phyloP scores from a whole-genome alignment of 2,113 vertebrate genomes.

The Pangasianodon gigas region DNA sequence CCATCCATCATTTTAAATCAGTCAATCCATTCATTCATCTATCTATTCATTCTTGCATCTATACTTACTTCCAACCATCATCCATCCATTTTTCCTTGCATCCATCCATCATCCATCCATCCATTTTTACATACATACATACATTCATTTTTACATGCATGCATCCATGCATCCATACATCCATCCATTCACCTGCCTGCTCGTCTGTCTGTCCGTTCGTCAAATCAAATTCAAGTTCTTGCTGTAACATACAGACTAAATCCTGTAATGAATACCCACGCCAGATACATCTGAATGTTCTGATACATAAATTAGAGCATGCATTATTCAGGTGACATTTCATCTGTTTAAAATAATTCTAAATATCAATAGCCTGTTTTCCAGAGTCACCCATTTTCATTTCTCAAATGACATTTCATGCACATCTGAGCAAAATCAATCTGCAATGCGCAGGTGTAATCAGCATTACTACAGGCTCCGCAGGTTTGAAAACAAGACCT shows the following conservation, averaged over 20 bases:
- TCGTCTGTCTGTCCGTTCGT: background rate
- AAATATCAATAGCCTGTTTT: background rate
- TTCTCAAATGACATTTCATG: background rate
- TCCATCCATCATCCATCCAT: background rate
- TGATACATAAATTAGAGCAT: background rate
- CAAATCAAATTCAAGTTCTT: background rate
- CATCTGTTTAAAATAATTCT: background rate
- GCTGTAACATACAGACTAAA: background rate
- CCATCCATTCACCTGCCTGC: background rate
- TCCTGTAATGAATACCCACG: background rate
- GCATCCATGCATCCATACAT: background rate
- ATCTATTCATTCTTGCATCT: background rate
- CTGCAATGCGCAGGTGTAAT: background rate
- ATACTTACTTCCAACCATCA: background rate
- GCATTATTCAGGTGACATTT: background rate
- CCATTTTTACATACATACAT: background rate
- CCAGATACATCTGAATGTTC: background rate
- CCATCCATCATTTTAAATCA: background rate
- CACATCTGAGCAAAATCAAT: background rate
- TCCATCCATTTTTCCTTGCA: background rate
- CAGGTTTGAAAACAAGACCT: constrained; percentile 32
- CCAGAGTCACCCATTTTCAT: constrained; percentile 3
- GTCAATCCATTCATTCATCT: background rate
- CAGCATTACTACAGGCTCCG: constrained; percentile 4
- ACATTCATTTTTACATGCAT: background rate